Evolutionary conservation across 2,888 invertebrate species (phyloP).

Genomic region (Lissocephala sabroskyi): DNA sequence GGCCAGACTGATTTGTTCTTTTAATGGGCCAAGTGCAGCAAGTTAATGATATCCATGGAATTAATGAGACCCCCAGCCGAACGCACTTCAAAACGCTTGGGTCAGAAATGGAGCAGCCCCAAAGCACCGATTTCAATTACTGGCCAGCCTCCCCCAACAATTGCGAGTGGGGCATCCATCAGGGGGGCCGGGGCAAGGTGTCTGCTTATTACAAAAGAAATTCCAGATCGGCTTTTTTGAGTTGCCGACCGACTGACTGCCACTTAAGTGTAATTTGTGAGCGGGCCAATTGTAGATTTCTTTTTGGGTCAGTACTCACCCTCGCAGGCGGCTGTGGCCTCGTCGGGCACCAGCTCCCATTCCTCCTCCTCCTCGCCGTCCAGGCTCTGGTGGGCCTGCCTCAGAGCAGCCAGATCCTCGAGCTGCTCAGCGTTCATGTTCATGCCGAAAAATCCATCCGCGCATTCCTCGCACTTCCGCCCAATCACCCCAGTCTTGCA

Average conservation of each 20-base stretch:
- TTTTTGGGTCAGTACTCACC: constrained; percentile 56
- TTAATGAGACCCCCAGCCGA: too few relatives aligned
- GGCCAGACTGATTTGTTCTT: too few relatives aligned
- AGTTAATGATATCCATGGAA: too few relatives aligned
- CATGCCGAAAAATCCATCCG: constrained; percentile 81
- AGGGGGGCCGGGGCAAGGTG: constrained; percentile 5
- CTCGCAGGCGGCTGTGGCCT: constrained; percentile 50
- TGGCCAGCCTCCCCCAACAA: too few relatives aligned
- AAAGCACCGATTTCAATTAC: too few relatives aligned
- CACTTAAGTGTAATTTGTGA: not conserved
- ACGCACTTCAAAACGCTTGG: too few relatives aligned
- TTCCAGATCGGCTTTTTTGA: constrained; percentile 6
- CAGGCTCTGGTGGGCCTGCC: constrained; percentile 3
- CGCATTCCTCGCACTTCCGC: constrained; percentile 82
- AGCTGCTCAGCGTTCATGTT: constrained; percentile 48
- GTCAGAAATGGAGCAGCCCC: not conserved
- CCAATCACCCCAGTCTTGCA: constrained; percentile 87
- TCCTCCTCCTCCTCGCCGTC: constrained; percentile 33
- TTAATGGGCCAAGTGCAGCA: too few relatives aligned
- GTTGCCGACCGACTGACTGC: not conserved
- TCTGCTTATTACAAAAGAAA: constrained; percentile 8
- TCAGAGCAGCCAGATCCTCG: constrained; percentile 44
- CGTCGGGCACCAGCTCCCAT: constrained; percentile 36
- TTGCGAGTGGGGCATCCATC: not conserved
- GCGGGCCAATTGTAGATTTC: not conserved